phyloP scores from a whole-genome alignment of 2,888 invertebrate species.

The Dicranocentrus wangi region DNA sequence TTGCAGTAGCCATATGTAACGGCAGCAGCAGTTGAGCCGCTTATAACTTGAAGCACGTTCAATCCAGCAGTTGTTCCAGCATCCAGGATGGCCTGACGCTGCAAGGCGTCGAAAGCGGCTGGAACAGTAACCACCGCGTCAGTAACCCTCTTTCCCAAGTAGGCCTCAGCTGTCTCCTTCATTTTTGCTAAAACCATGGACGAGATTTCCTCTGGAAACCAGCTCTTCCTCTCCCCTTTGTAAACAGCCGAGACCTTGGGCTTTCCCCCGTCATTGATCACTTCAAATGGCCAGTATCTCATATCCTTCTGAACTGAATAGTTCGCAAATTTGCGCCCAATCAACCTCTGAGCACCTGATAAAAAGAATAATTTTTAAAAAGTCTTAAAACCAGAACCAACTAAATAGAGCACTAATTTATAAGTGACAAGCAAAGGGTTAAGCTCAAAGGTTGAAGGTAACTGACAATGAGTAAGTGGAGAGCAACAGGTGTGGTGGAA shows the following conservation, averaged over 20 bases:
- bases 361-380: too few species aligned
- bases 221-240: slow-evolving; percentile 79
- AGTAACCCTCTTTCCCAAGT: slow-evolving; percentile 85
- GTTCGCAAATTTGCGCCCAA: slow-evolving; percentile 92
- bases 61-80: slow-evolving; percentile 87
- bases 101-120: slow-evolving; percentile 83
- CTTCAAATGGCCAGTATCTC: slow-evolving; percentile 95
- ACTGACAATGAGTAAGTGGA: too few species aligned
- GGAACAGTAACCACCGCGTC: slow-evolving; percentile 88
- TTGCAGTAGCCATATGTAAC: slow-evolving; percentile 83
- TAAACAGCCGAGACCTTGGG: slow-evolving; percentile 74
- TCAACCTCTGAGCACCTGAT: slow-evolving; percentile 76
- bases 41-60: slow-evolving; percentile 91
- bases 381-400: too few species aligned
- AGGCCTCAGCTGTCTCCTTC: slow-evolving; percentile 93
- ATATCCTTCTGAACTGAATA: slow-evolving; percentile 92
- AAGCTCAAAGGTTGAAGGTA: too few species aligned
- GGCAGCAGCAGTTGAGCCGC: slow-evolving; percentile 92
- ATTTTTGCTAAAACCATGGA: slow-evolving; percentile 86
- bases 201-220: slow-evolving; percentile 80
- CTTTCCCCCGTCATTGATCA: slow-evolving; percentile 82
- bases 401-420: too few species aligned
- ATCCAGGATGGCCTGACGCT: slow-evolving; percentile 85
- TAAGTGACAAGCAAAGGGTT: too few species aligned
- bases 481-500: too few species aligned